These are phyloP conservation scores for Collichthys lucidus DNA, from an alignment of 2,113 vertebrate species.

Conservation along the genomic window DNA sequence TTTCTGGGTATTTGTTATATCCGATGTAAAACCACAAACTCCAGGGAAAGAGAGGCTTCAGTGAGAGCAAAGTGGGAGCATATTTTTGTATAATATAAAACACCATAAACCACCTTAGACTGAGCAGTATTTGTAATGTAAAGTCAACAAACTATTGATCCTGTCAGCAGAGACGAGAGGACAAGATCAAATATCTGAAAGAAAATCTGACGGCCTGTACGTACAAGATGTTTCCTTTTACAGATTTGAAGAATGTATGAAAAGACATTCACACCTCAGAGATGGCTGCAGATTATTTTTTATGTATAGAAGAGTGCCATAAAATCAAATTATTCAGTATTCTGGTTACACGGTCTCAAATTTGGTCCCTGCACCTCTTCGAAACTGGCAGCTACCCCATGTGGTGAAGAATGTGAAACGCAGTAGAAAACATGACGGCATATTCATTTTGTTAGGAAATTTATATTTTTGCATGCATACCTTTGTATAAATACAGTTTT, in stretches of 20 bases:
- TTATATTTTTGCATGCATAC: conserved; percentile 25
- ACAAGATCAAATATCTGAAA: conserved; percentile 15
- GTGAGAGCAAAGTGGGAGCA: conserved; percentile 7
- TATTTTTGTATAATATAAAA: conserved; percentile 46
- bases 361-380: conserved; percentile 28
- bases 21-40: conserved; percentile 88
- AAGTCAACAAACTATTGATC: conserved; percentile 31
- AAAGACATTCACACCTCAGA: conserved; percentile 16
- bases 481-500: conserved; percentile 15
- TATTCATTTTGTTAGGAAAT: conserved; percentile 24
- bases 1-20: conserved; percentile 99
- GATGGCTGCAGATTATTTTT: conserved; percentile 21
- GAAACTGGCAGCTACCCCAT: conserved; percentile 75
- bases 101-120: conserved; percentile 27
- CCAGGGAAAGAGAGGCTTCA: conserved; percentile 19
- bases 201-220: conserved; percentile 23
- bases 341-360: conserved; percentile 12
- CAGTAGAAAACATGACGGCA: conserved; percentile 13
- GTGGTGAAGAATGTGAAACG: conserved; percentile 68
- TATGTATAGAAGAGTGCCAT: background rate
- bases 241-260: conserved; percentile 33
- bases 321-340: conserved; percentile 2
- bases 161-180: conserved; percentile 23
- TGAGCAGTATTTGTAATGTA: conserved; percentile 27
- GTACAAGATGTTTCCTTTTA: conserved; percentile 25